phyloP scores from a whole-genome alignment of 2,888 invertebrate genomes.

The Brachynemurus nebulosus region DNA sequence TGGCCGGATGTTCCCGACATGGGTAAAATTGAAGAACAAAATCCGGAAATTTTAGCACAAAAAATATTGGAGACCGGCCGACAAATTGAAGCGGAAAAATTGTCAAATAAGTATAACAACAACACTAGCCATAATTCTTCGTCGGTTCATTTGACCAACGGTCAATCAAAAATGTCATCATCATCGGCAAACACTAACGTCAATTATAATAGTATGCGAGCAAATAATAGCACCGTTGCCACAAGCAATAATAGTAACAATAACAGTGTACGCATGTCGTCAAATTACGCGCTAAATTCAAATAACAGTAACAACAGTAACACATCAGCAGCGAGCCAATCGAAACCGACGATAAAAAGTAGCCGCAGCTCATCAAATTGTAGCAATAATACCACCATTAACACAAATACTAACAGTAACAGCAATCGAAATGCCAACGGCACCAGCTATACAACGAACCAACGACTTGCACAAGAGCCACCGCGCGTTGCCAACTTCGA shows the following conservation, averaged over 20 bases:
- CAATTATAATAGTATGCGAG: too few species aligned
- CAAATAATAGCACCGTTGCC: not conserved
- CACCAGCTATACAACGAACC: not conserved
- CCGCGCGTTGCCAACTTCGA: conserved; percentile 79
- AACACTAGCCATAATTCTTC: conserved; percentile 9
- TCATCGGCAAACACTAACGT: too few species aligned
- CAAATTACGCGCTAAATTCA: not conserved
- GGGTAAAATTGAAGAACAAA: conserved; percentile 82
- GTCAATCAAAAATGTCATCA: not conserved
- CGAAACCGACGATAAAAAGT: not conserved
- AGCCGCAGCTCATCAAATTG: not conserved
- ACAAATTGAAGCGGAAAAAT: conserved; percentile 75
- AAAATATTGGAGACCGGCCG: conserved; percentile 82
- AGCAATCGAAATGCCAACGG: not conserved
- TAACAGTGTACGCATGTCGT: not conserved
- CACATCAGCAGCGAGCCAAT: not conserved
- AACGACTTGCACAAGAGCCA: conserved; percentile 52
- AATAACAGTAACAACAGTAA: too few species aligned
- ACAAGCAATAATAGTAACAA: not conserved
- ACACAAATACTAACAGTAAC: not conserved
- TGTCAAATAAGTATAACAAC: conserved; percentile 27
- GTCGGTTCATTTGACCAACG: not conserved
- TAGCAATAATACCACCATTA: not conserved
- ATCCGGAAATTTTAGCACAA: conserved; percentile 78
- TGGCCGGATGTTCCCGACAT: conserved; percentile 87